Evolutionary conservation across 2,113 vertebrate species (phyloP).

Genomic region (Laterallus jamaicensis): DNA sequence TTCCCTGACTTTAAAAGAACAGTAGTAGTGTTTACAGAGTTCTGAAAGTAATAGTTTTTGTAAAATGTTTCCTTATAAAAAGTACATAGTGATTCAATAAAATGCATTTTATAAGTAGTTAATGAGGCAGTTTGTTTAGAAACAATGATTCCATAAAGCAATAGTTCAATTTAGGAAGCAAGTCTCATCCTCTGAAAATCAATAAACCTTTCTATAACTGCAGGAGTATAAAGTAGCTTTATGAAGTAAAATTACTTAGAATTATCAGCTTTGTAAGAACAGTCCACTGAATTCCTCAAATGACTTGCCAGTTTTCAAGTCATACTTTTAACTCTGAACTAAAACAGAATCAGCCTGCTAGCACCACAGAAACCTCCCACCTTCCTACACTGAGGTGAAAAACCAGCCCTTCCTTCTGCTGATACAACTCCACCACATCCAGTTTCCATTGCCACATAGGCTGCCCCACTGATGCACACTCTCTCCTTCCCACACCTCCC

Average conservation of each 20-base stretch:
- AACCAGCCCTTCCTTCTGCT: not conserved
- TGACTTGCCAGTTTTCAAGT: not conserved
- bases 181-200: not conserved
- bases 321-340: not conserved
- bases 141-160: not conserved
- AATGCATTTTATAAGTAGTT: not conserved
- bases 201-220: not conserved
- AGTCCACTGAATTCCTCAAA: not conserved
- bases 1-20: not conserved
- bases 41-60: not conserved
- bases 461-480: no score
- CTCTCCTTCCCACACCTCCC: not conserved
- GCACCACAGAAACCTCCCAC: not conserved
- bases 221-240: not conserved
- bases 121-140: not conserved
- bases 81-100: not conserved
- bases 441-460: fast-evolving
- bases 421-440: no score
- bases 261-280: not conserved
- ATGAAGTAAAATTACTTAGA: not conserved
- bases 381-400: not conserved
- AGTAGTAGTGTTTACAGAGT: not conserved
- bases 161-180: not conserved
- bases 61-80: not conserved
- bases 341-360: not conserved